Evolutionary conservation across 1,140 invertebrate genomes (phyloP), one percentile per base, ranked within the genome.

Genomic region (Araneus ventricosus): DNA sequence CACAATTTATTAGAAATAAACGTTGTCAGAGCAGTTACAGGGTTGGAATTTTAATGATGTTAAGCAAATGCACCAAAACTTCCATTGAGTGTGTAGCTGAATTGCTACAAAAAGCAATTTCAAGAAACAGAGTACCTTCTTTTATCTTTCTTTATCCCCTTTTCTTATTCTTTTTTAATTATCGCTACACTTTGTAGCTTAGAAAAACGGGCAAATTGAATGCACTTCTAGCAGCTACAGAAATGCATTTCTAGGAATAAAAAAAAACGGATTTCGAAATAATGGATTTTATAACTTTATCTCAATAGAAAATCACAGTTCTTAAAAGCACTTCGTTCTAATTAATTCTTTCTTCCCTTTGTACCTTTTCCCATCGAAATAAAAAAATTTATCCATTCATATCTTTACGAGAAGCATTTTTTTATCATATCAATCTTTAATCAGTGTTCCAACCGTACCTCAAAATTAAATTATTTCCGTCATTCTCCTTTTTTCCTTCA

Each of bases 261-360:
- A 37, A 82, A 82, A 22, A 30, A 82, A 14, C 1, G 8, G 27
- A 57, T n/a, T 52, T 41, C 24, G 22, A n/a, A 90, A 90, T 79
- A 90, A 90, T 79, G 45, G 45, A 80, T 80, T 39, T 80, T 90
- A 80, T 57, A 37, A 79, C 24, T 90, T 90, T 88, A 88, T 88
- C 87, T 88, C 63, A 67, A 80, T 57, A 37, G 41, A 79, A 90
- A 90, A 80, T 90, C 88, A 80, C 63, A 90, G 67, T 57, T 90
- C 70, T 80, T 90, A 90, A 90, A 90, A 80, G 88, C 88, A 90
- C 88, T 90, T 90, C 63, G 24, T 90, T 59, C 39, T 90, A 90
- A 90, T 90, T 90, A 90, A 90, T 80, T 90, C 52, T 90, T 80
- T 88, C 30, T 67, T 59, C 34, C 27, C 39, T 52, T 57, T 90